These are phyloP conservation scores for Thaleichthys pacificus DNA, from an alignment of 2,797 vertebrate genomes.

Conservation along the genomic window DNA sequence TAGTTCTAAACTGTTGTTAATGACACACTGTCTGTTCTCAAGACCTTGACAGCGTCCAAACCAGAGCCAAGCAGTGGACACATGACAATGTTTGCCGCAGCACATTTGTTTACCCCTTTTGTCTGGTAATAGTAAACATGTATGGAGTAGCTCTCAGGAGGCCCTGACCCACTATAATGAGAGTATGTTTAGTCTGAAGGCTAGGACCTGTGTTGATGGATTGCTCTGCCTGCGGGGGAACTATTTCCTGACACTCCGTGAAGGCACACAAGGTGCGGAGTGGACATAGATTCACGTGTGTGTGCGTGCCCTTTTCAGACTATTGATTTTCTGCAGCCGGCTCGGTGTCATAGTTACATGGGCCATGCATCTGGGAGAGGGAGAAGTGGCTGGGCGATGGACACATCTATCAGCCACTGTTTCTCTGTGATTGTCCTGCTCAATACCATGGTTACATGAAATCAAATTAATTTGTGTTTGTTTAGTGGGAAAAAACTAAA, in stretches of 20 bases:
- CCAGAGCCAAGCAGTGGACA: background rate
- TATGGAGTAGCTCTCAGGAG: conserved; percentile 49
- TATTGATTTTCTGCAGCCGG: conserved; percentile 54
- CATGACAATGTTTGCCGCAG: conserved; percentile 15
- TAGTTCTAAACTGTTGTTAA: background rate
- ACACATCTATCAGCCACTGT: conserved; percentile 14
- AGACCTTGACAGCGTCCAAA: background rate
- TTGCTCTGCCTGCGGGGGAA: conserved; percentile 46
- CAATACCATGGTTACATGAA: conserved; percentile 11
- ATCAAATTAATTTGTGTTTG: conserved; percentile 6
- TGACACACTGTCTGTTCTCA: background rate
- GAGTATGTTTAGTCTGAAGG: conserved; percentile 64
- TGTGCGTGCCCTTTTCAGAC: conserved; percentile 52
- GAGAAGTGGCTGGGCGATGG: conserved; percentile 39
- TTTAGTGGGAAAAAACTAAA: background rate
- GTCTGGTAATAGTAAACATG: conserved; percentile 53
- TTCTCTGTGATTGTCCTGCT: conserved; percentile 16
- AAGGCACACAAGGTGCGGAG: conserved; percentile 42
- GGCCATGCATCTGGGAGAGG: conserved; percentile 35
- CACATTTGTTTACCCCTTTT: conserved; percentile 49
- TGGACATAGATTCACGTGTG: conserved; percentile 48
- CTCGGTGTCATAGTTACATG: conserved; percentile 38
- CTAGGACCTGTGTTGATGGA: conserved; percentile 56
- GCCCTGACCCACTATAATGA: conserved; percentile 59
- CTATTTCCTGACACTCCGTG: conserved; percentile 38